Conservation (phyloP, 2,797 vertebrate genomes). For the Malurus splendens region DNA sequence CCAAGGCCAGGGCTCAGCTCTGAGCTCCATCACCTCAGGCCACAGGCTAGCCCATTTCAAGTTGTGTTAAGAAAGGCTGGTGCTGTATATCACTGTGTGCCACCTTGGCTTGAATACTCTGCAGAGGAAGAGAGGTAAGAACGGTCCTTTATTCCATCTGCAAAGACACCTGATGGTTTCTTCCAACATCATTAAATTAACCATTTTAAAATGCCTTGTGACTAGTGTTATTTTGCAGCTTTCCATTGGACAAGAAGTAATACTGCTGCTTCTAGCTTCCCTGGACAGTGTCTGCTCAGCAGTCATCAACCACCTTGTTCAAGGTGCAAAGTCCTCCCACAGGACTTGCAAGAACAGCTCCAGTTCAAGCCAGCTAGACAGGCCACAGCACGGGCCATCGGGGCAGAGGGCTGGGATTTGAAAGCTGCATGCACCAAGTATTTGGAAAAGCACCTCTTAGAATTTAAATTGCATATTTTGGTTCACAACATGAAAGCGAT, state of each 20-base stretch:
- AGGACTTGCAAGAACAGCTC: neutral
- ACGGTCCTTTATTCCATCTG: neutral
- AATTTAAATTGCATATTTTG: constrained; percentile 73
- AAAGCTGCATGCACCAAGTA: constrained; percentile 64
- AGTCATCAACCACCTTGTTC: neutral
- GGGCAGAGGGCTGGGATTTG: neutral
- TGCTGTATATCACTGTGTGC: neutral
- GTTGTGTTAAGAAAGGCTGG: neutral
- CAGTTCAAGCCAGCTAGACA: neutral
- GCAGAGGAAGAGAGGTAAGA: neutral
- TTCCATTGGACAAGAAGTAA: constrained; percentile 5
- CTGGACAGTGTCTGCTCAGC: neutral
- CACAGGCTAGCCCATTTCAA: neutral
- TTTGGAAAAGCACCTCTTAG: constrained; percentile 62
- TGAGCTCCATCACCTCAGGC: neutral
- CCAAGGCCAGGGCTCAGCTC: neutral
- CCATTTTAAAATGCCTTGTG: constrained; percentile 47
- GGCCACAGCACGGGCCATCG: neutral
- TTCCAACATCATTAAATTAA: neutral
- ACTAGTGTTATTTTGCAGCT: constrained; percentile 56
- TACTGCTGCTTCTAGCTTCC: constrained; percentile 17
- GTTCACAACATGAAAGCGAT: constrained; percentile 61
- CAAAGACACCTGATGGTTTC: constrained; percentile 1
- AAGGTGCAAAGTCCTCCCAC: neutral
- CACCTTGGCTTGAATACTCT: neutral